Evolutionary conservation across 2,888 invertebrate species (phyloP).

Genomic region (Cantharis rustica): DNA sequence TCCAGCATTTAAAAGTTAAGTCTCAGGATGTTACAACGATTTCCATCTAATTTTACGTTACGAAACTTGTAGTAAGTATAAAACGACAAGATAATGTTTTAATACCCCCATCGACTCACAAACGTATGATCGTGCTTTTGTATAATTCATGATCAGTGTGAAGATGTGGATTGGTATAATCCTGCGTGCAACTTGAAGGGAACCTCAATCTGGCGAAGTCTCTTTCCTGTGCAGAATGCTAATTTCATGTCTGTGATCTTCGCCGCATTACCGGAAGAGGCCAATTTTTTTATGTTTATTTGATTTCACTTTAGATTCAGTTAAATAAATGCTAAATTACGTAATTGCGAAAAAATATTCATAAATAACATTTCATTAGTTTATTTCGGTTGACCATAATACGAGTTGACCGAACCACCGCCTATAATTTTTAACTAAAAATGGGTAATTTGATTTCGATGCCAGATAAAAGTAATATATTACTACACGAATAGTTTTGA

Average conservation of each 20-base stretch:
- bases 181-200: conserved; percentile 24
- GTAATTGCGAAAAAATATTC: not conserved
- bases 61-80: not conserved
- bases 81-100: not conserved
- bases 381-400: not conserved
- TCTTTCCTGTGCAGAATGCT: conserved; percentile 50
- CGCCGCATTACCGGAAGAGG: conserved; percentile 40
- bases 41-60: not conserved
- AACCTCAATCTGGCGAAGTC: conserved; percentile 52
- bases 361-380: not conserved
- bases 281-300: not conserved
- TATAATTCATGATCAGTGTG: conserved; percentile 42
- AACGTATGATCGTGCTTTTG: conserved; percentile 19
- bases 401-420: not conserved
- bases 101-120: not conserved
- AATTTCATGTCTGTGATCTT: conserved; percentile 49
- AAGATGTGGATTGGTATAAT: conserved; percentile 37
- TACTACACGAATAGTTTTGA: conserved; percentile 1
- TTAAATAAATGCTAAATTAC: not conserved
- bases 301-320: not conserved
- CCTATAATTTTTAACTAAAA: conserved; percentile 3
- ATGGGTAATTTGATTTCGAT: conserved; percentile 1
- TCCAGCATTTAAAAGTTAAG: not conserved
- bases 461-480: not conserved
- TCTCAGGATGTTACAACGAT: not conserved